Conservation (phyloP, 2,113 vertebrate genomes). For the Bagarius yarrelli region DNA sequence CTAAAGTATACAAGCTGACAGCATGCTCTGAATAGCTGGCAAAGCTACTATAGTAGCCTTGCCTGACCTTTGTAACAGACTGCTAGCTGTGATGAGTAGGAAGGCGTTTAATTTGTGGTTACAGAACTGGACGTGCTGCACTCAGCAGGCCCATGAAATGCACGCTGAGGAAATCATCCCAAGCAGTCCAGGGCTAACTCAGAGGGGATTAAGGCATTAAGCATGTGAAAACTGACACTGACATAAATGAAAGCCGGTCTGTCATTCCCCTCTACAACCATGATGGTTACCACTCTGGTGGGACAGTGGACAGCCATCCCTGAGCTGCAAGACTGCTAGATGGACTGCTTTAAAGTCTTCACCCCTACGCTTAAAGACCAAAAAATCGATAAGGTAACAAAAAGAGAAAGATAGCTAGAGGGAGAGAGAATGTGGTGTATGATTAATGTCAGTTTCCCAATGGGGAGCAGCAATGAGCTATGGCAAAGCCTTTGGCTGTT, state of each 20-base stretch:
- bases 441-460: constrained; percentile 42
- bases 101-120: constrained; percentile 38
- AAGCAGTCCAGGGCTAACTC: constrained; percentile 36
- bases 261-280: constrained; percentile 49
- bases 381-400: constrained; percentile 13
- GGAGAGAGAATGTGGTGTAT: constrained; percentile 28
- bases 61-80: constrained; percentile 25
- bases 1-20: neutral
- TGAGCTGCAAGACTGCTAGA: neutral
- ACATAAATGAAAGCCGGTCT: constrained; percentile 49
- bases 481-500: constrained; percentile 64
- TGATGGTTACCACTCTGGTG: constrained; percentile 5
- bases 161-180: constrained; percentile 31
- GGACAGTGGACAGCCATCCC: too few species aligned
- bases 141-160: constrained; percentile 30
- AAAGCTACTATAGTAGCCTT: constrained; percentile 11
- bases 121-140: constrained; percentile 5
- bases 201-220: constrained; percentile 54
- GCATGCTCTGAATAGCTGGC: neutral
- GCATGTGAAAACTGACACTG: constrained; percentile 53
- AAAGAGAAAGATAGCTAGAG: neutral
- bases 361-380: neutral
- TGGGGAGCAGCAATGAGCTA: constrained; percentile 41
- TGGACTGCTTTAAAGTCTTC: neutral
- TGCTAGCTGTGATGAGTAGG: constrained; percentile 18